phyloP scores from a whole-genome alignment of 2,888 invertebrate species.

The Cheilosia pagana region DNA sequence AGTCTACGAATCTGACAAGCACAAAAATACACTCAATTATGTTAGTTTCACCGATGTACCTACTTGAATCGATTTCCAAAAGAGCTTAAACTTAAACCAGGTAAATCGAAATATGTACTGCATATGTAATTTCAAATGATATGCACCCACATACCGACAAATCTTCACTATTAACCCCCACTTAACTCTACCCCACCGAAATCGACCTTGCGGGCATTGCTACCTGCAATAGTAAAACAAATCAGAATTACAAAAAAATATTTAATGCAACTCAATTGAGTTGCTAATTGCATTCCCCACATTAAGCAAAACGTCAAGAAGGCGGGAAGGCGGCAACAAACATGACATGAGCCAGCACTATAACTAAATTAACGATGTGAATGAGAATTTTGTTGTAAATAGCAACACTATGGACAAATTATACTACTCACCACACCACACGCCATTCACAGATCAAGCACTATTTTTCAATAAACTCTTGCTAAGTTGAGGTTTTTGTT shows the following conservation, averaged over 20 bases:
- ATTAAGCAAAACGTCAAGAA: slow-evolving; percentile 22
- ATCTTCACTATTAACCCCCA: background rate
- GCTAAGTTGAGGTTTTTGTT: background rate
- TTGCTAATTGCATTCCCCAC: slow-evolving; percentile 46
- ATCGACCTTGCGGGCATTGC: slow-evolving; percentile 31
- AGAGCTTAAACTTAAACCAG: background rate
- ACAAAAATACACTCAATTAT: too few species aligned
- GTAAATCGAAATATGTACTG: too few species aligned
- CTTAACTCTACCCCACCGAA: background rate
- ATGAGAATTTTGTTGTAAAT: slow-evolving; percentile 28
- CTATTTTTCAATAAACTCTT: slow-evolving; percentile 11
- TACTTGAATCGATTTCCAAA: too few species aligned
- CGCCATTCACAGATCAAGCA: slow-evolving; percentile 38
- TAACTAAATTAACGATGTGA: slow-evolving; percentile 13
- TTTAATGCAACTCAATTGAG: slow-evolving; percentile 46
- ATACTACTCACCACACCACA: slow-evolving; percentile 57
- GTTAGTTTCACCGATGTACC: too few species aligned
- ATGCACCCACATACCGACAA: background rate
- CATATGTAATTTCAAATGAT: background rate
- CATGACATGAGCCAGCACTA: slow-evolving; percentile 25
- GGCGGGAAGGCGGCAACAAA: slow-evolving; percentile 53
- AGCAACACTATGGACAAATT: slow-evolving; percentile 18
- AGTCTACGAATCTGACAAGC: too few species aligned
- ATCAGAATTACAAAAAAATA: slow-evolving; percentile 15
- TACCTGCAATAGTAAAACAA: background rate